Evolutionary conservation across 1,140 invertebrate genomes (phyloP), one percentile per base, ranked within the genome.

Genomic region (Aphis craccivora): DNA sequence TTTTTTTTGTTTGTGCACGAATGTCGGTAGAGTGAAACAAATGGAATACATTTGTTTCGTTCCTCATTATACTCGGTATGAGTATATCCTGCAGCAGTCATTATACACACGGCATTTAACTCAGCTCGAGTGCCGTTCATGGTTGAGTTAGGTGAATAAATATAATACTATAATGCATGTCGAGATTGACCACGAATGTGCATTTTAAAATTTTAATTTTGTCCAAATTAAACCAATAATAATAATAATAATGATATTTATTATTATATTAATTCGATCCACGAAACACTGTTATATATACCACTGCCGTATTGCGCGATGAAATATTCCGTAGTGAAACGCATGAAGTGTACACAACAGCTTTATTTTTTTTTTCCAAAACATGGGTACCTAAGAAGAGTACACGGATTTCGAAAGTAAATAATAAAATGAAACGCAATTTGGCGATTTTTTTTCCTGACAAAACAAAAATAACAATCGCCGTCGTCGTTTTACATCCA

Each of bases 361-460:
- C 43, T 25, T 84, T 84, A 22, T 81, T 83, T 83, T 35, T 37
- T 37, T 30, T 22, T 37, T 37, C 37, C 35, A 83, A 35, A 83
- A 37, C 76, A n/a, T 25, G 8, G 60, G 60, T 14, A 30, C 9
- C 60, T 25, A 20, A n/a, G n/a, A 30, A 76, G 30, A 76, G 60
- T 83, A 83, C 35, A 37, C 35, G 76, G 76, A 83, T 83, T 83
- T 20, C 20, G 76, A 35, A 7, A 83, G 76, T 37, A 83, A 83
- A 83, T 83, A 76, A 76, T 35, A n/a, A 76, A 76, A 76, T 76
- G 60, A 76, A 76, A 76, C 60, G 60, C 60, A 76, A 76, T 76
- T 76, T n/a, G 37, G 83, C 23, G 83, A 35, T 88, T 35, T 30
- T 51, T 20, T 88, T 76, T 22, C 0, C 51, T n/a, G 45, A 48